These are phyloP conservation scores for Hippasteria phrygiana DNA, from an alignment of 53 echinoderm and acorn worm species.

Conservation along the genomic window DNA sequence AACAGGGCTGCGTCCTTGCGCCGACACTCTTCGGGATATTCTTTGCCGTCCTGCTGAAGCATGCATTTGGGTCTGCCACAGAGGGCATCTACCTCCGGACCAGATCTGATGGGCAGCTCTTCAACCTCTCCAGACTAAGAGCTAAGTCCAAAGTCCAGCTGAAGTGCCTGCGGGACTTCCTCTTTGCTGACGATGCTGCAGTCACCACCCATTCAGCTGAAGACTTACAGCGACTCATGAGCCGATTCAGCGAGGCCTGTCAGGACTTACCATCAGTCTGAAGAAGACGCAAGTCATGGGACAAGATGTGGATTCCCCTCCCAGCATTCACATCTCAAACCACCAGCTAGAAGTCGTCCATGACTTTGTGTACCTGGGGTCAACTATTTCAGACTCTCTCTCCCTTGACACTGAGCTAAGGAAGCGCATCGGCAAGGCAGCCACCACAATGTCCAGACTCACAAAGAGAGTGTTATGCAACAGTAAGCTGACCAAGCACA, in stretches of 20 bases:
- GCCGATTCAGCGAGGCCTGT: neutral
- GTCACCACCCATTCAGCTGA: neutral
- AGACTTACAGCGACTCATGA: constrained; percentile 7
- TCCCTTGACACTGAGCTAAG: neutral
- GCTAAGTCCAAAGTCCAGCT: constrained; percentile 51
- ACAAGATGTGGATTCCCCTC: neutral
- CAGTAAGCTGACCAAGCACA: too few relatives aligned
- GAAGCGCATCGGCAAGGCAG: too few relatives aligned
- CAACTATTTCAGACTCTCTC: neutral
- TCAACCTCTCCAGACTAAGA: constrained; percentile 50
- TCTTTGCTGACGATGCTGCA: constrained; percentile 17
- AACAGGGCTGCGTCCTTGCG: constrained; percentile 79
- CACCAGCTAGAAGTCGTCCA: too few relatives aligned
- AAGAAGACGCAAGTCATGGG: constrained; percentile 28
- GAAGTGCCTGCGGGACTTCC: neutral
- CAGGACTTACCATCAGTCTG: constrained; percentile 6
- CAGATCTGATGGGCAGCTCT: constrained; percentile 49
- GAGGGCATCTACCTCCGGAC: too few relatives aligned
- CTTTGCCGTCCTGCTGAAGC: constrained; percentile 62
- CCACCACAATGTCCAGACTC: too few relatives aligned
- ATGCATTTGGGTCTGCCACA: constrained; percentile 48
- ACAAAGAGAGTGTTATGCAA: too few relatives aligned
- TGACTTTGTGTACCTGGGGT: constrained; percentile 18
- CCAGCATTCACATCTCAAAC: neutral
- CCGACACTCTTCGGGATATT: constrained; percentile 78